Percentiles rank a stretch among this genome's conserved stretches.
Conservation (phyloP, 2,888 invertebrate species). For the Chalcosyrphus nemorum region DNA sequence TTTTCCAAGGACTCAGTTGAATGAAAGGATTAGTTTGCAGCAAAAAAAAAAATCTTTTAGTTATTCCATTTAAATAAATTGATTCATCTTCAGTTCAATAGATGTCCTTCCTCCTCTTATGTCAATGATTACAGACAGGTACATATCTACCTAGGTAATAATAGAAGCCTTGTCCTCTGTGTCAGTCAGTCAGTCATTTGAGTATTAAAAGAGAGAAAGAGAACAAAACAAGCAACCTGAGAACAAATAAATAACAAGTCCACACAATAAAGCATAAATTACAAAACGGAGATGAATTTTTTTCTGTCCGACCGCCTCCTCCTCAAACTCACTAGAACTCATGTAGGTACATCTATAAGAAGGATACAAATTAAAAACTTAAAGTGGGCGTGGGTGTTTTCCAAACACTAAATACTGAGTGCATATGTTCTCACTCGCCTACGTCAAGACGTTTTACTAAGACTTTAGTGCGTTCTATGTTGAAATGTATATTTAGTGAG, state of each 20-base stretch:
- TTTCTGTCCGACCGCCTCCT: too few relatives aligned
- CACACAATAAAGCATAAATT: neutral
- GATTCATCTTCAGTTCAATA: neutral
- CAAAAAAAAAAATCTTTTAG: neutral
- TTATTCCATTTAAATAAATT: neutral
- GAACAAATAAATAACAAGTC: neutral
- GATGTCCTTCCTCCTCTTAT: neutral
- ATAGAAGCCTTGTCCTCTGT: neutral
- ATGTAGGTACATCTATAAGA: neutral
- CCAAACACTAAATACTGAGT: neutral
- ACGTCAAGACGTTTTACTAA: neutral
- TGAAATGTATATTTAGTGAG: too few relatives aligned
- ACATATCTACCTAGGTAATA: too few relatives aligned
- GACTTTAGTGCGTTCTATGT: neutral
- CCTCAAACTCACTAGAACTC: neutral
- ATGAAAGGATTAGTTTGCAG: neutral
- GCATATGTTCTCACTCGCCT: neutral
- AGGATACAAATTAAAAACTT: conserved; percentile 1
- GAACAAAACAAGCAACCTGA: too few relatives aligned
- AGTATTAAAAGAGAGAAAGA: neutral
- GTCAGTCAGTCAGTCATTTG: neutral
- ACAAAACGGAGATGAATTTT: neutral
- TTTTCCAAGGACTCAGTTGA: neutral
- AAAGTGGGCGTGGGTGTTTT: neutral
- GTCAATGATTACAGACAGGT: neutral